A percentile compares a stretch with the other conserved stretches of the same genome.
Evolutionary conservation across 2,888 invertebrate genomes (phyloP).

Genomic region (Coleophora deauratella): DNA sequence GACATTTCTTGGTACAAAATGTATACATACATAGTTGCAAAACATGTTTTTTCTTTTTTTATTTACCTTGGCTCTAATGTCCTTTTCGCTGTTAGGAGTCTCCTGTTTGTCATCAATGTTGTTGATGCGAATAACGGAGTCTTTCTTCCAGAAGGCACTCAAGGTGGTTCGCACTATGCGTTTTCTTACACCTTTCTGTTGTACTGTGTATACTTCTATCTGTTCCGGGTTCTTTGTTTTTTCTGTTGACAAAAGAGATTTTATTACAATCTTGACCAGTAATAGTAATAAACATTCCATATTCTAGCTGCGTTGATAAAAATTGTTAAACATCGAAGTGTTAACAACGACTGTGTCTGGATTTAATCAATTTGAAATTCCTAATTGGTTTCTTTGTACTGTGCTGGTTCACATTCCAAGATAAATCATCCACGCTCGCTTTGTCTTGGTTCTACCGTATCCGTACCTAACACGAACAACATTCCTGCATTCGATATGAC

Average conservation of each 20-base stretch:
- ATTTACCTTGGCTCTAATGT: conserved; percentile 79
- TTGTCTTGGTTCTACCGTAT: too few relatives aligned
- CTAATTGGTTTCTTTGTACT: too few relatives aligned
- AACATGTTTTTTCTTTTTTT: conserved; percentile 4
- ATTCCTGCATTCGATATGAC: conserved; percentile 2
- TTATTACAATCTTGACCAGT: neutral
- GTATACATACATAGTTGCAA: too few relatives aligned
- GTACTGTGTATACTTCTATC: conserved; percentile 79
- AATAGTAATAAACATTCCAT: too few relatives aligned
- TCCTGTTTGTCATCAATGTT: conserved; percentile 82
- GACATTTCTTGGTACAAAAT: too few relatives aligned
- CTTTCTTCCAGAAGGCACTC: conserved; percentile 80
- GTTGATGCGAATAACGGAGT: conserved; percentile 80
- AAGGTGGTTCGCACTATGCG: conserved; percentile 76
- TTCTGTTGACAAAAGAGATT: conserved; percentile 61
- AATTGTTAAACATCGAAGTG: too few relatives aligned
- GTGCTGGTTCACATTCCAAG: too few relatives aligned
- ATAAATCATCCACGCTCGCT: too few relatives aligned
- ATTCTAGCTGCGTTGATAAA: too few relatives aligned
- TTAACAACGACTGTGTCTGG: too few relatives aligned
- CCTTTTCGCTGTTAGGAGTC: conserved; percentile 77
- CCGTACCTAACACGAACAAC: too few relatives aligned
- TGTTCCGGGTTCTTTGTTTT: conserved; percentile 83
- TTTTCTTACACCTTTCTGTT: conserved; percentile 73
- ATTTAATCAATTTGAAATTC: too few relatives aligned